Conservation (phyloP, 2,797 vertebrate genomes). For the Smutsia gigantea region DNA sequence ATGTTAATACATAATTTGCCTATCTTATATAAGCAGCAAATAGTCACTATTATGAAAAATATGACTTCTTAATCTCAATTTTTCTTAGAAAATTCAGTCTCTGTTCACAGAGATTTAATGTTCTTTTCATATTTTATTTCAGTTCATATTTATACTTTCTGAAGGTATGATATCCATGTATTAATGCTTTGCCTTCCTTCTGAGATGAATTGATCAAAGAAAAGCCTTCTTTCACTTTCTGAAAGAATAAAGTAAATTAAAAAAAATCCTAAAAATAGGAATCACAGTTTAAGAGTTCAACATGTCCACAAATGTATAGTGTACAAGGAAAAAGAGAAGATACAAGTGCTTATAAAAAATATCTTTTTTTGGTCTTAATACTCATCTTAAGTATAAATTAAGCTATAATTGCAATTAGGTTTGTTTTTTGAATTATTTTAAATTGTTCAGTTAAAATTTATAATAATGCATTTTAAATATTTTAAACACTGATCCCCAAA, state of each 20-base stretch:
- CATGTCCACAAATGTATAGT: neutral
- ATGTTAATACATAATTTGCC: neutral
- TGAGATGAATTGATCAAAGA: neutral
- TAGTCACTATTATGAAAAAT: neutral
- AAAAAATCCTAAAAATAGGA: neutral
- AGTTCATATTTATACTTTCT: neutral
- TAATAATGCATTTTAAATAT: neutral
- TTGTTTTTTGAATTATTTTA: conserved; percentile 9
- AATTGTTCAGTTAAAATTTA: neutral
- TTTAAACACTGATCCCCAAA: neutral
- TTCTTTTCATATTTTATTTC: neutral
- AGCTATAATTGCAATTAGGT: neutral
- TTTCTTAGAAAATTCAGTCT: neutral
- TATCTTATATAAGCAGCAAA: neutral
- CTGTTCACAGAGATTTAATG: neutral
- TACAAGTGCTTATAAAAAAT: neutral
- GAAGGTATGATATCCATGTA: neutral
- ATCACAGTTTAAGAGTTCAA: neutral
- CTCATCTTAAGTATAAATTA: neutral
- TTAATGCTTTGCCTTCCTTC: neutral
- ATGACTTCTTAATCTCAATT: neutral
- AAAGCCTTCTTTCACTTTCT: neutral
- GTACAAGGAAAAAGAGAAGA: neutral
- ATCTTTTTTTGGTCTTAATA: neutral
- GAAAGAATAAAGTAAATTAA: neutral